Percentiles rank a stretch among this genome's conserved stretches.
Evolutionary conservation across 2,113 vertebrate genomes (phyloP).

Genomic region (Mixornis gularis): DNA sequence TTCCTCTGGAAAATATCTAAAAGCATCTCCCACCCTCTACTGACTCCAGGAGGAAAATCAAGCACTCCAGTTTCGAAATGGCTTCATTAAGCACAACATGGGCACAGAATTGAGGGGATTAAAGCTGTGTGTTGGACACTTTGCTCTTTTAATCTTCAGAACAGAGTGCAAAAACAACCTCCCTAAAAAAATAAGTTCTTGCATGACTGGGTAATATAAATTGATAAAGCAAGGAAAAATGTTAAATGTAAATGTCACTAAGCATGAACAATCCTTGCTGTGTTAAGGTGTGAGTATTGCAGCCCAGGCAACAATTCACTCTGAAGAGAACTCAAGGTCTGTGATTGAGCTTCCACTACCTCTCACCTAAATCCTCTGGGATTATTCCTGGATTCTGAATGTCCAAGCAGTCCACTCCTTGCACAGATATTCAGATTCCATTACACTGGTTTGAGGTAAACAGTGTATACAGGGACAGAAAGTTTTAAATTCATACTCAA

Average conservation of each 20-base stretch:
- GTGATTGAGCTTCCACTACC: background rate
- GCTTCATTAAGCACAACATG: background rate
- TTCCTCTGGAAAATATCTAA: background rate
- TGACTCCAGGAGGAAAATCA: background rate
- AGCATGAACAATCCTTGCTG: background rate
- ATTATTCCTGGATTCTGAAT: background rate
- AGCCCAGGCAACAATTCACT: background rate
- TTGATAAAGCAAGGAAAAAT: background rate
- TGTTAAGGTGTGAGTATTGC: background rate
- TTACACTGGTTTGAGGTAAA: background rate
- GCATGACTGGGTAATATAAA: background rate
- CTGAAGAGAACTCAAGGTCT: background rate
- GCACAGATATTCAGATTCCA: background rate
- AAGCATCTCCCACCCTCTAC: background rate
- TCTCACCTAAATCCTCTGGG: background rate
- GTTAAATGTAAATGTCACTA: background rate
- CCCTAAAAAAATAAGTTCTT: background rate
- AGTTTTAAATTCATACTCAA: background rate
- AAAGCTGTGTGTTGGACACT: background rate
- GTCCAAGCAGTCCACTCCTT: background rate
- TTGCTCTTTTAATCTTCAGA: background rate
- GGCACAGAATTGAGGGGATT: rapidly evolving
- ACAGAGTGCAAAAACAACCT: background rate
- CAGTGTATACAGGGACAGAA: background rate
- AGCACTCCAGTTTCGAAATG: background rate